These are phyloP conservation scores for Bhutanitis thaidina DNA, from an alignment of 2,888 invertebrate species.

Conservation along the genomic window DNA sequence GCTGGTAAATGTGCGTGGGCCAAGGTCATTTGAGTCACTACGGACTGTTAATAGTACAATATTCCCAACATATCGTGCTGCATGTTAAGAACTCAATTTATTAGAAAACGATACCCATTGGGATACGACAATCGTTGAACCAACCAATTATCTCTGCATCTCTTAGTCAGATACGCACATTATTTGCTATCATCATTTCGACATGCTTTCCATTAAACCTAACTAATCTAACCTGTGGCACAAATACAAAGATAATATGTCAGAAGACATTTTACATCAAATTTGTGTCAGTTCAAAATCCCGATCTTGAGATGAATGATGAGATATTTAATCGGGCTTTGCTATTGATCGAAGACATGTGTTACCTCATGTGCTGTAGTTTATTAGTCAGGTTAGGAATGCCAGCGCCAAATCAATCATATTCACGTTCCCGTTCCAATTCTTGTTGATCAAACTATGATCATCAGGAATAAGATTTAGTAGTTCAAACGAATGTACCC, in stretches of 20 bases:
- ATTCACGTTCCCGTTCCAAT: no score
- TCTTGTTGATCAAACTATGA: constrained; percentile 28
- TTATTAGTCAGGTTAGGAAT: constrained; percentile 3
- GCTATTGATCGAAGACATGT: constrained; percentile 2
- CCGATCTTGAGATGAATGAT: no score
- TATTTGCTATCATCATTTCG: no score
- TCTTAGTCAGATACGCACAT: no score
- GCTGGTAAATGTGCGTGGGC: constrained; percentile 27
- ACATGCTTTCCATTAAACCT: no score
- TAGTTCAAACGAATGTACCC: constrained; percentile 18
- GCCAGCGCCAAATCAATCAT: constrained; percentile 32
- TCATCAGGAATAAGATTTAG: constrained; percentile 5
- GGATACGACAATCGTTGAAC: no score
- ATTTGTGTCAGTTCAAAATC: neutral
- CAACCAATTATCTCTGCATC: no score
- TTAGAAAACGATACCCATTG: constrained; percentile 4
- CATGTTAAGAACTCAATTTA: neutral
- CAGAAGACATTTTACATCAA: no score
- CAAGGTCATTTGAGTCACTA: constrained; percentile 27
- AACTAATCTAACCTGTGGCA: no score
- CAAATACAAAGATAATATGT: no score
- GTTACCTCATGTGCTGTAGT: no score
- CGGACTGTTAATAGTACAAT: constrained; percentile 27
- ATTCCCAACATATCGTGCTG: neutral
- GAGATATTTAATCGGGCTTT: constrained; percentile 25